Evolutionary conservation across 1,140 invertebrate species (phyloP).

Genomic region (Drosophila ambigua): DNA sequence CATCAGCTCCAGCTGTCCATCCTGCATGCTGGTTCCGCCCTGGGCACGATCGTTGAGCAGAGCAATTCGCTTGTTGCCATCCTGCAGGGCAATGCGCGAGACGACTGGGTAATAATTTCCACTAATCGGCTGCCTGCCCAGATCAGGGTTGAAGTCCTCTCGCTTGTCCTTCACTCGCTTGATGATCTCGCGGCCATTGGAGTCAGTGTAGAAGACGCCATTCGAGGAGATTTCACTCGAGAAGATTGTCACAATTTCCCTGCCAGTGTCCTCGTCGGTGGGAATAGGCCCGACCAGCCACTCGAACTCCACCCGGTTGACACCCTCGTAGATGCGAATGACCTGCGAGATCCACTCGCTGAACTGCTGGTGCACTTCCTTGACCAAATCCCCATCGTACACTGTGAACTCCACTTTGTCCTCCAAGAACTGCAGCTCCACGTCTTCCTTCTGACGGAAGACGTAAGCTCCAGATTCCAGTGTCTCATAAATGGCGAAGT

Average conservation of each 20-base stretch:
- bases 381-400: slow-evolving; percentile 88
- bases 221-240: slow-evolving; percentile 88
- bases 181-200: slow-evolving; percentile 95
- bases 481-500: slow-evolving; percentile 90
- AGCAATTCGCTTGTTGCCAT: slow-evolving; percentile 85
- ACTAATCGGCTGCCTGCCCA: slow-evolving; percentile 88
- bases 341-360: slow-evolving; percentile 92
- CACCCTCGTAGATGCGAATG: slow-evolving; percentile 89
- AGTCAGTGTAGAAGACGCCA: slow-evolving; percentile 94
- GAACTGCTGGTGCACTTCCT: slow-evolving; percentile 92
- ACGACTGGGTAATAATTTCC: slow-evolving; percentile 98
- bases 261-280: slow-evolving; percentile 89
- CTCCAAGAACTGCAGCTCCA: slow-evolving; percentile 75
- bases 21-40: slow-evolving; percentile 91
- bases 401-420: slow-evolving; percentile 84
- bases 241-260: slow-evolving; percentile 92
- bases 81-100: slow-evolving; percentile 89
- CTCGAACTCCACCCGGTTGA: slow-evolving; percentile 92
- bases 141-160: slow-evolving; percentile 88
- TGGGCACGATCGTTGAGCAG: slow-evolving; percentile 94
- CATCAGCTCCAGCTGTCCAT: slow-evolving; percentile 92
- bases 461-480: slow-evolving; percentile 94
- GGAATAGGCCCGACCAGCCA: slow-evolving; percentile 98
- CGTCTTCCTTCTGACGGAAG: slow-evolving; percentile 88
- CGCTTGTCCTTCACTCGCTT: slow-evolving; percentile 89